A percentile compares a stretch with the other conserved stretches of the same genome.
Conservation (phyloP, 2,113 vertebrate genomes). For the Carettochelys insculpta region DNA sequence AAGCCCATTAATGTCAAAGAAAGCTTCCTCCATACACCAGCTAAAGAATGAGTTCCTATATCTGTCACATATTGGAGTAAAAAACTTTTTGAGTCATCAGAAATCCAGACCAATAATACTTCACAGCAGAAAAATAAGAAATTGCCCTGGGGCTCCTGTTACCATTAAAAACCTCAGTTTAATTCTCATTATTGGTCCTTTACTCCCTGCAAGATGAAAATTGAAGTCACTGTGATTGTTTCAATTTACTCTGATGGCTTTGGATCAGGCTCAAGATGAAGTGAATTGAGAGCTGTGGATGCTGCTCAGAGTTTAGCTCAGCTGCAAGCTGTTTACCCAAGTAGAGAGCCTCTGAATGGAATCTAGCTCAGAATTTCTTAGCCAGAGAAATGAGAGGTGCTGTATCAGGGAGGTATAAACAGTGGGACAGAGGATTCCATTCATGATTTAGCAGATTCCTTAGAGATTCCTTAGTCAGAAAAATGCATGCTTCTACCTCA, state of each 20-base stretch:
- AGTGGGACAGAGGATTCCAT: neutral
- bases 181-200: neutral
- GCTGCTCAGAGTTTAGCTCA: neutral
- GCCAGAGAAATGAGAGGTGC: neutral
- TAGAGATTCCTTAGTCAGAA: neutral
- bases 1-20: neutral
- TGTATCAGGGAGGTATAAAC: neutral
- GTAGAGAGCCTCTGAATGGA: neutral
- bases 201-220: fast-evolving
- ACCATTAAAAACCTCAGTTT: neutral
- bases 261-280: neutral
- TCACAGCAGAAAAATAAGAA: neutral
- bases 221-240: neutral
- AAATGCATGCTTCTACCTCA: neutral
- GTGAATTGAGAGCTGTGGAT: neutral
- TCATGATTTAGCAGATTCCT: neutral
- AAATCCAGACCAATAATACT: neutral
- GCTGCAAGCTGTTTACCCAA: neutral
- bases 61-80: neutral
- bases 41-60: neutral
- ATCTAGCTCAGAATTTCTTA: neutral
- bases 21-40: neutral
- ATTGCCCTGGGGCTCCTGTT: neutral
- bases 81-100: neutral
- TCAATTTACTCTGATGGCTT: neutral